Evolutionary conservation across 2,113 vertebrate species (phyloP), one percentile per base, ranked within the genome.

Genomic region (Silurus asotus): DNA sequence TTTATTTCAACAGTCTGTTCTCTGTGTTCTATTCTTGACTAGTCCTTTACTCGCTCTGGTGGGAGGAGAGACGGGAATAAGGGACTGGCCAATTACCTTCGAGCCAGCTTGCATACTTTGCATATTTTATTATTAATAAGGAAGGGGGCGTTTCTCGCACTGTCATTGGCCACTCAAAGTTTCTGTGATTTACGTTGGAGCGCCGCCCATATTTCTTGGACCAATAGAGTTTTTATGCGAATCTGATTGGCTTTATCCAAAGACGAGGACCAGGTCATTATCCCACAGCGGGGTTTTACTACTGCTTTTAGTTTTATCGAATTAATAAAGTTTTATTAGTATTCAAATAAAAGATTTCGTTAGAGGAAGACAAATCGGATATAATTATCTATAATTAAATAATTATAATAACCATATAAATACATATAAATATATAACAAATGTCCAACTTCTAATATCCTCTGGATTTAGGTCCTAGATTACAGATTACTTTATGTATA

Each of bases 151-250:
- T 86, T 84, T 84, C 59, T 58, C 62, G 23, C 4, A 0, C 14
- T 62, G 8, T 70, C 76, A 92, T 92, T 92, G 88, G 91, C 70
- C 49, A 49, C n/a, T 11, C 25, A 14, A 61, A 20, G 17, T 84
- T 51, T 13, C 62, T 82, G 70, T 8, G 8, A 55, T 20, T 70
- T 51, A 19, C 45, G 45, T 56, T 20, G 7, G 14, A 17, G 58
- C 48, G 49, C 88, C 88, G 15, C 90, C 90, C 74, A 48, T 74
- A 37, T 62, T 11, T 15, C 37, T 20, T 78, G 14, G 76, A 70
- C 83, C 89, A 87, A 87, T 90, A 10, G 53, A 23, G 8, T 2
- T 19, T 70, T 62, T 15, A 23, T 55, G 53, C n/a, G 69, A 76
- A 56, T 3, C 1, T 83, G 89, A 90, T 53, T 90, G 89, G 87